Percentiles rank a stretch among this genome's conserved stretches.
phyloP scores from a whole-genome alignment of 2,888 invertebrate genomes.

The Trichogramma evanescens region DNA sequence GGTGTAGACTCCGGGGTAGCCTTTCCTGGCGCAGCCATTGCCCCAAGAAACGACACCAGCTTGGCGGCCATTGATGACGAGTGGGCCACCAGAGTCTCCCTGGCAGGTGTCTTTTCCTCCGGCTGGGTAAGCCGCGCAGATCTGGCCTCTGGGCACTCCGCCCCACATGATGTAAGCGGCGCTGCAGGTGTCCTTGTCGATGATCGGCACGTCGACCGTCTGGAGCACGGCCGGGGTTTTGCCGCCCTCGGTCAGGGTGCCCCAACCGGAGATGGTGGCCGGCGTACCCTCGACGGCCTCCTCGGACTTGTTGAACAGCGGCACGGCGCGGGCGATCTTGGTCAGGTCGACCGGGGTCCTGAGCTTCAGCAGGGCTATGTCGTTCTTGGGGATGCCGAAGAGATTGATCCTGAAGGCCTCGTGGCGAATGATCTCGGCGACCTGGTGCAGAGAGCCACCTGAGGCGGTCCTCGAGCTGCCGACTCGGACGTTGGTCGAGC shows the following conservation, averaged over 20 bases:
- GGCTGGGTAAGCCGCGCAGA: conserved; percentile 54
- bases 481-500: conserved; percentile 41
- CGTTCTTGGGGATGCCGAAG: conserved; percentile 47
- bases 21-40: conserved; percentile 51
- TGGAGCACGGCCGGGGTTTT: conserved; percentile 41
- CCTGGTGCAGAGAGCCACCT: conserved; percentile 51
- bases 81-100: conserved; percentile 53
- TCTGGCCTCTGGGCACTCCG: conserved; percentile 41
- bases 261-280: conserved; percentile 34
- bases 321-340: conserved; percentile 47
- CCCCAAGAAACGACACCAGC: conserved; percentile 53
- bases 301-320: conserved; percentile 44
- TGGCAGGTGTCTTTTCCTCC: conserved; percentile 50
- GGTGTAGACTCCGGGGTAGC: conserved; percentile 45
- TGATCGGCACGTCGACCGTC: conserved; percentile 52
- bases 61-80: conserved; percentile 45
- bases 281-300: conserved; percentile 24
- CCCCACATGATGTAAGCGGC: conserved; percentile 44
- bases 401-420: conserved; percentile 49
- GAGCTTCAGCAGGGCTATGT: conserved; percentile 54
- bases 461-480: conserved; percentile 45
- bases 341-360: conserved; percentile 46
- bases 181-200: conserved; percentile 49
- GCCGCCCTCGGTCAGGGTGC: conserved; percentile 28
- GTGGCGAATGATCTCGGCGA: conserved; percentile 49